phyloP scores from a whole-genome alignment of 2,113 vertebrate genomes.

The Poeciliopsis retropinna region DNA sequence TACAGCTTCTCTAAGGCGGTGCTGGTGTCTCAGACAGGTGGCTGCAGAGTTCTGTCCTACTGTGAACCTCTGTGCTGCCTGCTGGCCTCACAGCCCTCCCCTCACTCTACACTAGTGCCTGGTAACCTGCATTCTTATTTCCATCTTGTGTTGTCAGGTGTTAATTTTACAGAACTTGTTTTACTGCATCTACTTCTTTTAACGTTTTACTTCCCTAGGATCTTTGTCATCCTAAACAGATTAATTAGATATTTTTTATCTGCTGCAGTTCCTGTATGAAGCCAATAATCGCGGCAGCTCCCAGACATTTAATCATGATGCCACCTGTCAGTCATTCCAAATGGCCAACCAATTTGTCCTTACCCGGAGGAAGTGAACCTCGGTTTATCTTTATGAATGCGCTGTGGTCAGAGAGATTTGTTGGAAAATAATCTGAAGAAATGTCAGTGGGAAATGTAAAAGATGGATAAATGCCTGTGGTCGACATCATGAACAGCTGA shows the following conservation, averaged over 20 bases:
- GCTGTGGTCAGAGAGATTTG: too few relatives aligned
- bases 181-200: neutral
- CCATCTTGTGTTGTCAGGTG: neutral
- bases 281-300: neutral
- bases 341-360: too few relatives aligned
- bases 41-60: conserved; percentile 89
- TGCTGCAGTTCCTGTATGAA: neutral
- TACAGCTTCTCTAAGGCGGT: conserved; percentile 88
- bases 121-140: conserved; percentile 76
- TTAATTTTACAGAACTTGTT: neutral
- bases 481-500: too few relatives aligned
- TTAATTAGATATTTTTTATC: neutral
- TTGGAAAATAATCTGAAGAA: too few relatives aligned
- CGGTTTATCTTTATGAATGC: too few relatives aligned
- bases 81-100: conserved; percentile 91
- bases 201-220: neutral
- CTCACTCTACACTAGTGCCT: conserved; percentile 88
- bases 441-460: too few relatives aligned
- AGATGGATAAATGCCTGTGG: too few relatives aligned
- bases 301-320: too few relatives aligned
- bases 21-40: conserved; percentile 87
- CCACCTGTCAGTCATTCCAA: too few relatives aligned
- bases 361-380: too few relatives aligned
- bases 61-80: conserved; percentile 88
- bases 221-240: neutral